phyloP scores from a whole-genome alignment of 2,113 vertebrate genomes.

The Eubucco bourcierii region DNA sequence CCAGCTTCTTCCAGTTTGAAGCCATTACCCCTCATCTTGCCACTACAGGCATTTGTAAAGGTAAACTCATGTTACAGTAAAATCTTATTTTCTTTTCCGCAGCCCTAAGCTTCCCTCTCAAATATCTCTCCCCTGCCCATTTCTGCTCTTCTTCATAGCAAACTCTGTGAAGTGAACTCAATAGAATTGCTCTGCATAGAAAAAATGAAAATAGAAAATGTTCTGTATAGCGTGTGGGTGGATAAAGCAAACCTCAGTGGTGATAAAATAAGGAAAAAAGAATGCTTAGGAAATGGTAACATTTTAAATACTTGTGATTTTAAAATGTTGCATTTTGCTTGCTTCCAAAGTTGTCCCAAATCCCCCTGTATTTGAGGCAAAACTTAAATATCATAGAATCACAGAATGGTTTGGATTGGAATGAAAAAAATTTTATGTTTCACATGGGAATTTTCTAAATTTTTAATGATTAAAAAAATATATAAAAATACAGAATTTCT shows the following conservation, averaged over 20 bases:
- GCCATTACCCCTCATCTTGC: no score
- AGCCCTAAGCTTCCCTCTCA: background rate
- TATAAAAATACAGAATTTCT: background rate
- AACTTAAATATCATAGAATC: background rate
- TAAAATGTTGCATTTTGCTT: background rate
- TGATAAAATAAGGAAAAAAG: background rate
- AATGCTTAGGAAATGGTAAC: background rate
- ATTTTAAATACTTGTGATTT: background rate
- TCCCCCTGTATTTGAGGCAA: background rate
- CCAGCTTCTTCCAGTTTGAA: no score
- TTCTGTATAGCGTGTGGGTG: background rate
- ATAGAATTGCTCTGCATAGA: background rate
- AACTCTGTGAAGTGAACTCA: background rate
- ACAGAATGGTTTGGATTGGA: no score
- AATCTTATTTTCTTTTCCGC: background rate
- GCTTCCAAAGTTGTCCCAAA: background rate
- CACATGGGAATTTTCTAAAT: background rate
- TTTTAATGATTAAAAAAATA: background rate
- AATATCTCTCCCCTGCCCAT: background rate
- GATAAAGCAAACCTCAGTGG: background rate
- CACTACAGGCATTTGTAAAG: background rate
- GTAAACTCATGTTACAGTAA: background rate
- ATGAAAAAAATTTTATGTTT: background rate
- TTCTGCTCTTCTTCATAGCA: background rate
- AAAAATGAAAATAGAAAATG: constrained; percentile 1